These are phyloP conservation scores for Lynx canadensis DNA, from an alignment of 2,113 vertebrate species.

Conservation along the genomic window DNA sequence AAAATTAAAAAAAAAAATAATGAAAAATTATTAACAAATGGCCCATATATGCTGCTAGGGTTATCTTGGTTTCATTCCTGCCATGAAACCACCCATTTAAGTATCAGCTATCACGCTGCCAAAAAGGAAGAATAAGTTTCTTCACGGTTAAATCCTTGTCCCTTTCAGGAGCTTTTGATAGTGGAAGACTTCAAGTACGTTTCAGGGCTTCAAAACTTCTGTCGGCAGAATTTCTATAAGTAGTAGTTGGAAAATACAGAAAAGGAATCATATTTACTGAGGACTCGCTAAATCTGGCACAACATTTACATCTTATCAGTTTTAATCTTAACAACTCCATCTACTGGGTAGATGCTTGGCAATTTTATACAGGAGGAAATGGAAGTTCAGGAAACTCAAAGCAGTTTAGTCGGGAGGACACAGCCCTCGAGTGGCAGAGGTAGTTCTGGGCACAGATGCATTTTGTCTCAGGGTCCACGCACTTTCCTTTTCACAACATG, in stretches of 20 bases:
- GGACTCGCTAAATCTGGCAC: background rate
- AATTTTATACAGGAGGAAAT: background rate
- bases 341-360: background rate
- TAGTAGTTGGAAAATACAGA: background rate
- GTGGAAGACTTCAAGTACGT: background rate
- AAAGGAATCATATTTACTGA: background rate
- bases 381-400: background rate
- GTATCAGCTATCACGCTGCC: background rate
- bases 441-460: background rate
- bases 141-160: background rate
- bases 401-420: background rate
- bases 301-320: background rate
- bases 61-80: background rate
- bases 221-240: background rate
- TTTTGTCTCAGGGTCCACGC: accelerated
- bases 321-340: background rate
- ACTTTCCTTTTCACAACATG: background rate
- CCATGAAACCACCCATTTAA: background rate
- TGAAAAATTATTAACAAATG: background rate
- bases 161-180: background rate
- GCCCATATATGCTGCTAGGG: background rate
- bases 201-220: background rate
- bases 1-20: too few species aligned
- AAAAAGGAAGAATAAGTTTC: background rate
- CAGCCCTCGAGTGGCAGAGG: background rate